Evolutionary conservation across 2,113 vertebrate species (phyloP), one percentile per base, ranked within the genome.

Genomic region (Strigops habroptila): DNA sequence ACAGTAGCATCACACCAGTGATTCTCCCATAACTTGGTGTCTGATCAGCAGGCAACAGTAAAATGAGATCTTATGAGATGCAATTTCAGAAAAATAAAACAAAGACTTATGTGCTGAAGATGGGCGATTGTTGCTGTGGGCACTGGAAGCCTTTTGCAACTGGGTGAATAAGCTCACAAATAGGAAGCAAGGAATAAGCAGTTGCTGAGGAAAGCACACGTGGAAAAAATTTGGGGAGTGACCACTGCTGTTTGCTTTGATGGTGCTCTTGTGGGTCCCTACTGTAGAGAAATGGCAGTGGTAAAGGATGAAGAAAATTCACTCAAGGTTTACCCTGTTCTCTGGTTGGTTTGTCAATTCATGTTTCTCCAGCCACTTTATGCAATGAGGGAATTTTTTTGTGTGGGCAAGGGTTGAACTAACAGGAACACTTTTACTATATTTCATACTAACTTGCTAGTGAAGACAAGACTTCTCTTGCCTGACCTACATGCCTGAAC

Each of bases 391-490:
- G 28, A 31, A 7, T 57, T 78, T 94, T 94, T 78, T 49, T 31
- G 43, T 33, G 74, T 39, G 67, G 53, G 63, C 63, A 94, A 90
- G 75, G 35, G 73, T 70, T 95, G 78, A 90, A 83, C 63, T 86
- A 90, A 76, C 82, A 93, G 88, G 82, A 95, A 91, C 39, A 74
- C 59, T 91, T 91, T 49, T 74, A 77, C 68, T 90, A 3, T 86
- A 94, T 93, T 93, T 96, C 82, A 67, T 85, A 64, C 70, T 88
- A 94, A 94, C 91, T 96, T 75, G 64, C 60, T 91, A 52, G 85
- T 74, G 88, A 95, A 91, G 87, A 96, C 95, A 96, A 96, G 91
- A 88, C 82, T 15, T 91, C 76, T 93, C 93, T 95, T 93, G 88
- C 95, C 77, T 75, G 79, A 90, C 85, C 75, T 93, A 67, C 91